Evolutionary conservation across 2,888 invertebrate genomes (phyloP), one percentile per base, ranked within the genome.

Genomic region (Sesia apiformis): DNA sequence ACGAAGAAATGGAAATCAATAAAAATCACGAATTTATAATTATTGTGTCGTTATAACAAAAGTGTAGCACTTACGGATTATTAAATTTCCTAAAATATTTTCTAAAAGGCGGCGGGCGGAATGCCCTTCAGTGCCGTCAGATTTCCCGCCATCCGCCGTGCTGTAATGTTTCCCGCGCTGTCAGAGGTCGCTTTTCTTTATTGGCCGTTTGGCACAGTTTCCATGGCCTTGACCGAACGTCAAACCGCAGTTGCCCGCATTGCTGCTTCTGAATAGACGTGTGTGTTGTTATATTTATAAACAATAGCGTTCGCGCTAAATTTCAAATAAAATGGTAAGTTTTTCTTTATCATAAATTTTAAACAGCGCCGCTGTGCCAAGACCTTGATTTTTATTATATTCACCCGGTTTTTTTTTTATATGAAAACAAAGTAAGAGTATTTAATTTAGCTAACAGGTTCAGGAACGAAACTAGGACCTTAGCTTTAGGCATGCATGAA

Each of bases 151-250:
- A 65, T 65, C 66, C 63, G 62, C 64, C 64, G 6, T 59, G 58
- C 55, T 59, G 57, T 55, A 58, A 62, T 58, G 55, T 79, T 85
- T 83, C 82, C 84, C 84, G 84, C 85, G 81, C 79, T 79, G 64
- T 72, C 72, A 69, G 66, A 69, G 67, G 70, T 67, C 68, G 74
- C 41, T 23, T 39, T 51, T 38, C 38, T 38, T 70, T 72, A 70
- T 67, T 69, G 72, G 70, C 67, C 65, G 74, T 60, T 73, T 87
- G 88, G 83, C 87, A 85, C 81, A 81, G 72, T 88, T 86, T 80
- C 73, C 76, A 56, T 63, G 83, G 59, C 87, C 87, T 88, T 86
- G 89, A 86, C 86, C 87, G 76, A 61, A 51, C 43, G 40, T 52
- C 43, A 52, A 8, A 51, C 85, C 78, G 82, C 86, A 87, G 87